These are phyloP conservation scores for Scomber scombrus DNA, from an alignment of 2,113 vertebrate genomes.

Conservation along the genomic window DNA sequence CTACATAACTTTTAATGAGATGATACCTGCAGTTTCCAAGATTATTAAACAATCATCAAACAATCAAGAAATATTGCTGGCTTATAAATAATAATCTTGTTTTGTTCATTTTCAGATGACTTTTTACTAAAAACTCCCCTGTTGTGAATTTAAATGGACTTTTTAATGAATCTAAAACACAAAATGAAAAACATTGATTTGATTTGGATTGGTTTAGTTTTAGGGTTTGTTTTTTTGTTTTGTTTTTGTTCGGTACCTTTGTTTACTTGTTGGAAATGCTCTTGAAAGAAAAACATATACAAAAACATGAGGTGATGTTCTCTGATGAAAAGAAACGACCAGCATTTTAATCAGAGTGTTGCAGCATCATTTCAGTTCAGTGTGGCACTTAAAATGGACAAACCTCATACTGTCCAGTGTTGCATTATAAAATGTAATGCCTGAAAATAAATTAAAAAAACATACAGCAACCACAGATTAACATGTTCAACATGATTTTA, in stretches of 20 bases:
- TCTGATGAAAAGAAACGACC: conserved; percentile 71
- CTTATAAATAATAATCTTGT: not conserved
- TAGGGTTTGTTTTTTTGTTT: conserved; percentile 19
- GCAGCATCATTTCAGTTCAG: conserved; percentile 88
- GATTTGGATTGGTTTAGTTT: not conserved
- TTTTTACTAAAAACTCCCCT: not conserved
- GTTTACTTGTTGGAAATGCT: conserved; percentile 49
- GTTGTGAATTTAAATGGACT: not conserved
- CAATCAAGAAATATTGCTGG: conserved; percentile 1
- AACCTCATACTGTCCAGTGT: conserved; percentile 89
- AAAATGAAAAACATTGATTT: not conserved
- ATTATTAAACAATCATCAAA: conserved; percentile 1
- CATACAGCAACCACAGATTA: conserved; percentile 42
- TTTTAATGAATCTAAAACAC: conserved; percentile 9
- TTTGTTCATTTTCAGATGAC: conserved; percentile 13
- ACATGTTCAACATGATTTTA: conserved; percentile 64
- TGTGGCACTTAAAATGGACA: conserved; percentile 95
- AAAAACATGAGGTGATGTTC: conserved; percentile 23
- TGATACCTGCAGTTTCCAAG: not conserved
- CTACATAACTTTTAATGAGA: conserved; percentile 1
- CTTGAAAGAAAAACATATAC: conserved; percentile 8
- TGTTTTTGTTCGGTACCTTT: conserved; percentile 15
- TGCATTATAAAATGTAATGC: conserved; percentile 87
- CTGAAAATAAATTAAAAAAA: conserved; percentile 70
- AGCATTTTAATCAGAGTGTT: conserved; percentile 79